Conservation (phyloP, 2,888 invertebrate genomes). For the Clivina fossor region DNA sequence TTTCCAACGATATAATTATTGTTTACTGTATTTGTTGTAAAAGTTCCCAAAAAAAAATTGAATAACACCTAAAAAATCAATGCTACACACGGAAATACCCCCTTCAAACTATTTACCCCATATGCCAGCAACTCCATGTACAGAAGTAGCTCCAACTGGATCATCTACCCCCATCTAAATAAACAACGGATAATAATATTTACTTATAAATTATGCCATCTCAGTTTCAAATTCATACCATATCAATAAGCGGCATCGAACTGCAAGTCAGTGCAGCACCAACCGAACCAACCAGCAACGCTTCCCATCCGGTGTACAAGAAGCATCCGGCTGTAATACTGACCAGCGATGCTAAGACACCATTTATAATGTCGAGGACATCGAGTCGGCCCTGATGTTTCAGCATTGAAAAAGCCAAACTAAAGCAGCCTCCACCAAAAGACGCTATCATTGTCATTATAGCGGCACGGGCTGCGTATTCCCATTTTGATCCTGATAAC, state of each 20-base stretch:
- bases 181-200: not conserved
- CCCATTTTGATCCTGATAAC: constrained; percentile 84
- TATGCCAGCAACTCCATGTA: constrained; percentile 78
- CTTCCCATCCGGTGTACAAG: constrained; percentile 80
- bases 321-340: constrained; percentile 88
- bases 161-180: constrained; percentile 73
- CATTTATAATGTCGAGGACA: constrained; percentile 84
- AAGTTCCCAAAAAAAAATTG: too few relatives aligned
- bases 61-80: too few relatives aligned
- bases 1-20: too few relatives aligned
- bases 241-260: constrained; percentile 75
- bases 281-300: constrained; percentile 76
- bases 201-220: not conserved
- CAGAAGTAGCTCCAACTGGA: constrained; percentile 89
- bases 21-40: too few relatives aligned
- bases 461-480: constrained; percentile 85
- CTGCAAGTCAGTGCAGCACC: constrained; percentile 75
- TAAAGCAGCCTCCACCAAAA: constrained; percentile 83
- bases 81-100: not conserved
- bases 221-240: constrained; percentile 48
- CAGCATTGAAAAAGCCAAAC: constrained; percentile 65
- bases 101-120: constrained; percentile 59
- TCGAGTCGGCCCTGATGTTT: constrained; percentile 72
- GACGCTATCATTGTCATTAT: constrained; percentile 90
- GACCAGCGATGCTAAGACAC: constrained; percentile 83